Evolutionary conservation across 2,113 vertebrate species (phyloP).

Genomic region (Hippopotamus amphibius): DNA sequence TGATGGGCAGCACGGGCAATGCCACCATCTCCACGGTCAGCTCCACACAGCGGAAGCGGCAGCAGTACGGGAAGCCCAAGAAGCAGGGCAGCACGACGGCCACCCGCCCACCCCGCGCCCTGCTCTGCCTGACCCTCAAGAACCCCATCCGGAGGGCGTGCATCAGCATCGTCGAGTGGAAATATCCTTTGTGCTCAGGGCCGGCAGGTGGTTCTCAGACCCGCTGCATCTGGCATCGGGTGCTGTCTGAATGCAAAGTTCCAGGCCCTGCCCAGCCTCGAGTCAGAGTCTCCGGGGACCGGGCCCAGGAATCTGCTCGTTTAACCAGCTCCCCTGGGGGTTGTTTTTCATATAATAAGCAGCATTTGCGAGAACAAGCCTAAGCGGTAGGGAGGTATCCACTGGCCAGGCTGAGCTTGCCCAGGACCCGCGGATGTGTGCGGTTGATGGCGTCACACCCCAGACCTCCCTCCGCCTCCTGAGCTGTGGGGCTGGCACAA

Average conservation of each 20-base stretch:
- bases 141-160: conserved; percentile 98
- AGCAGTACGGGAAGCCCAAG: conserved; percentile 98
- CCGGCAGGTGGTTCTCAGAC: background rate
- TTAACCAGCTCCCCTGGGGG: background rate
- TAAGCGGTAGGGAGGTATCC: background rate
- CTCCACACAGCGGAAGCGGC: conserved; percentile 97
- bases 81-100: conserved; percentile 94
- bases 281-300: background rate
- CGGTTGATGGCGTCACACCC: background rate
- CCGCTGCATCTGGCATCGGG: background rate
- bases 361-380: background rate
- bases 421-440: background rate
- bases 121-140: conserved; percentile 98
- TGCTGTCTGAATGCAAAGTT: background rate
- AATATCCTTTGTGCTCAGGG: conserved; percentile 94
- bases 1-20: conserved; percentile 94
- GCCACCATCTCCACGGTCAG: conserved; percentile 97
- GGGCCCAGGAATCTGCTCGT: background rate
- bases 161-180: conserved; percentile 99
- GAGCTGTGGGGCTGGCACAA: background rate
- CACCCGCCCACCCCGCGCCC: conserved; percentile 95
- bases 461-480: background rate
- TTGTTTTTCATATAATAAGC: background rate
- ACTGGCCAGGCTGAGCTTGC: background rate
- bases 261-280: background rate